Evolutionary conservation across 2,113 vertebrate species (phyloP).

Genomic region (Ceyx melanurus): DNA sequence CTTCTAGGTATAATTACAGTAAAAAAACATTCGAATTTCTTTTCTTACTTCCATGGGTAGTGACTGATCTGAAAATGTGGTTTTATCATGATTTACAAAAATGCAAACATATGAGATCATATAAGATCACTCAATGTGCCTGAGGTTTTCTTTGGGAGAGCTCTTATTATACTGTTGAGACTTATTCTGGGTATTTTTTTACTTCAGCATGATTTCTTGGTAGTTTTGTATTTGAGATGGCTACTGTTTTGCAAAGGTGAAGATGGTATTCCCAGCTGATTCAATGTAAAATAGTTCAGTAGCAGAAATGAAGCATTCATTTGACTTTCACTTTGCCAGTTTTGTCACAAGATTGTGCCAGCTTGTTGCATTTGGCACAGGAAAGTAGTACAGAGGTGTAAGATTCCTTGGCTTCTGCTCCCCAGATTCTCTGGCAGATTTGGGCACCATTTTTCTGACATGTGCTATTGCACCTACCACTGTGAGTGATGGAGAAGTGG

Average conservation of each 20-base stretch:
- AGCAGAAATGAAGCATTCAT: no score
- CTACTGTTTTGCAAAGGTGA: no score
- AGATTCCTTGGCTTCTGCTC: not conserved
- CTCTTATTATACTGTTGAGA: no score
- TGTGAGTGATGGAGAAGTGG: fast-evolving
- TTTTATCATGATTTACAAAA: not conserved
- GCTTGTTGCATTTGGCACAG: not conserved
- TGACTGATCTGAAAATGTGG: not conserved
- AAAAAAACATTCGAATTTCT: not conserved
- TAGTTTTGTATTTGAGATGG: no score
- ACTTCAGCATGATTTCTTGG: no score
- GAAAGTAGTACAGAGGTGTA: fast-evolving
- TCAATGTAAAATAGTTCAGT: no score
- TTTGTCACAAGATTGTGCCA: not conserved
- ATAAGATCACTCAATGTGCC: no score
- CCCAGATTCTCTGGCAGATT: not conserved
- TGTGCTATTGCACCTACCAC: not conserved
- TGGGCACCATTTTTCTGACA: not conserved
- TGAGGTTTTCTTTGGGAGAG: no score
- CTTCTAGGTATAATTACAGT: not conserved
- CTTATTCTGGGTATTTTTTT: no score
- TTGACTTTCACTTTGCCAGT: no score
- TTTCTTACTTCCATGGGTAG: not conserved
- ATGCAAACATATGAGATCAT: not conserved
- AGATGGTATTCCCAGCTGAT: no score